Conservation (phyloP, 2,797 vertebrate species). For the Muraenolepis orangiensis region DNA sequence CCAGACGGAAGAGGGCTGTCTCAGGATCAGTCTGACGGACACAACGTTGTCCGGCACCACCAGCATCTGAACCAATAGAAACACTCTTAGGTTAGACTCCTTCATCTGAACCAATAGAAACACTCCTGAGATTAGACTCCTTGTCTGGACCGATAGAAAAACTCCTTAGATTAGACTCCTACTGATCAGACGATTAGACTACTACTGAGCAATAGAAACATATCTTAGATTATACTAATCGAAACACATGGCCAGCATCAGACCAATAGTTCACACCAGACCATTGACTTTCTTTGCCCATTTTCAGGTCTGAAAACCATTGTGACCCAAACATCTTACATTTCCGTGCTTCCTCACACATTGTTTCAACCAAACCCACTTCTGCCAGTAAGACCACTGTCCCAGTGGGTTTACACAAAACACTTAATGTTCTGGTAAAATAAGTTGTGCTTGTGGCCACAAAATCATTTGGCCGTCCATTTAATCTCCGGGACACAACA, state of each 20-base stretch:
- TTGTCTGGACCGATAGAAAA: slow-evolving; percentile 70
- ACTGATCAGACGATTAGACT: not conserved
- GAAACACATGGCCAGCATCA: not conserved
- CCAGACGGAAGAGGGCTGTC: slow-evolving; percentile 91
- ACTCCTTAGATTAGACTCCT: not conserved
- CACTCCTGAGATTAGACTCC: too few relatives aligned
- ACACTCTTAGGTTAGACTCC: not conserved
- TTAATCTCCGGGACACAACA: not conserved
- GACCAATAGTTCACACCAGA: not conserved
- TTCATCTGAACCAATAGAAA: not conserved
- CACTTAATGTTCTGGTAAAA: too few relatives aligned
- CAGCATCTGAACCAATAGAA: slow-evolving; percentile 77
- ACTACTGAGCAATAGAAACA: not conserved
- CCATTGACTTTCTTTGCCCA: not conserved
- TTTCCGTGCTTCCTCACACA: not conserved
- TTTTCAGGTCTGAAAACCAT: not conserved
- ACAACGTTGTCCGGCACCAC: slow-evolving; percentile 79
- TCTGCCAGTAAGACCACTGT: not conserved
- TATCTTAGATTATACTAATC: too few relatives aligned
- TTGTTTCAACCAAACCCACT: not conserved
- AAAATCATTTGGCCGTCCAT: not conserved
- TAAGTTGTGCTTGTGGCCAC: not conserved
- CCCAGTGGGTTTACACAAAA: not conserved
- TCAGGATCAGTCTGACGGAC: slow-evolving; percentile 83
- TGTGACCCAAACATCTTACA: not conserved